phyloP scores from a whole-genome alignment of 2,888 invertebrate genomes.

The Hybos culiciformis region DNA sequence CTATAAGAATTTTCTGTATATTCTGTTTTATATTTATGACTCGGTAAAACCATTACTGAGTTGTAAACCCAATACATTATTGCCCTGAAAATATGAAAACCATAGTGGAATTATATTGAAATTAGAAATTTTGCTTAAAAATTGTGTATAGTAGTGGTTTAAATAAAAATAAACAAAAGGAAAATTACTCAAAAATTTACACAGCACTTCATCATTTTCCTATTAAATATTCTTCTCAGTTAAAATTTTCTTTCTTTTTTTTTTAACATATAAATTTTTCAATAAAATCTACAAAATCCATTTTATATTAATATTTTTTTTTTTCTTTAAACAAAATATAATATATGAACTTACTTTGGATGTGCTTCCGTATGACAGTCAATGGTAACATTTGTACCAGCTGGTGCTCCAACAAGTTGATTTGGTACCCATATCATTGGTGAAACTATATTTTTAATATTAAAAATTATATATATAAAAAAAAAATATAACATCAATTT shows the following conservation, averaged over 20 bases:
- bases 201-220: no score
- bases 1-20: conserved; percentile 75
- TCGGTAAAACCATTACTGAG: conserved; percentile 77
- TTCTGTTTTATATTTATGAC: conserved; percentile 74
- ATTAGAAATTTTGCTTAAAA: no score
- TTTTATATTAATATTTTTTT: no score
- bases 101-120: no score
- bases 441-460: conserved; percentile 46
- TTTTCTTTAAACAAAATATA: conserved; percentile 6
- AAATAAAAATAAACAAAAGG: no score
- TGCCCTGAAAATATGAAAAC: conserved; percentile 53
- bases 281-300: no score
- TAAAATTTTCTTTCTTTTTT: no score
- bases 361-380: conserved; percentile 89
- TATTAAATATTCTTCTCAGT: no score
- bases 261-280: no score
- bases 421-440: conserved; percentile 93
- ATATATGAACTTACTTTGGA: conserved; percentile 45
- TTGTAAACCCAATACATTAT: conserved; percentile 90
- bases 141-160: no score
- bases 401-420: conserved; percentile 82
- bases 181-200: no score
- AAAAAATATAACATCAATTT: no score
- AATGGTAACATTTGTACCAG: conserved; percentile 79
- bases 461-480: conserved; percentile 16